Conservation (phyloP, 2,888 invertebrate genomes). For the Lacanobia oleracea region DNA sequence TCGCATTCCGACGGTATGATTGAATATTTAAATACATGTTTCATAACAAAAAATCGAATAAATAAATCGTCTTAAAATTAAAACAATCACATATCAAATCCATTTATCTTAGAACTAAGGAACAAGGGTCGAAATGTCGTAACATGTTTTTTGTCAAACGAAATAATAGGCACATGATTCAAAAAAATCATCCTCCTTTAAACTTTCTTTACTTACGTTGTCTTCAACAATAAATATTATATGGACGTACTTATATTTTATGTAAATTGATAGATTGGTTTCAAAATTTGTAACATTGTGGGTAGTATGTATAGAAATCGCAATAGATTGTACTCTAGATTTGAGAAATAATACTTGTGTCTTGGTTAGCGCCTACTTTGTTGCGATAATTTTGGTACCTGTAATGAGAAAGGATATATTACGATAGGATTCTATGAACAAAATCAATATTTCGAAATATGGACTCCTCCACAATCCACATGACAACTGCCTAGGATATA, state of each 20-base stretch:
- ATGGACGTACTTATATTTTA: conserved; percentile 46
- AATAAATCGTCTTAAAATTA: conserved; percentile 64
- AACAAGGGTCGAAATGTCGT: conserved; percentile 50
- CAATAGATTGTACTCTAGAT: conserved; percentile 57
- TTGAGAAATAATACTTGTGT: conserved; percentile 72
- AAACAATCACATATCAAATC: conserved; percentile 70
- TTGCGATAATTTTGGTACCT: conserved; percentile 64
- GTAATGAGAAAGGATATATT: conserved; percentile 50
- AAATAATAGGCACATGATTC: conserved; percentile 33
- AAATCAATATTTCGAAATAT: background rate
- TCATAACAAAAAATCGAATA: conserved; percentile 61
- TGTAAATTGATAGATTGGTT: conserved; percentile 37
- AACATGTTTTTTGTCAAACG: conserved; percentile 34
- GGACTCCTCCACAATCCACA: no score
- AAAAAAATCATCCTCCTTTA: conserved; percentile 23
- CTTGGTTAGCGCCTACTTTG: conserved; percentile 61
- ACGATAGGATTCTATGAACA: background rate
- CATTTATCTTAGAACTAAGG: conserved; percentile 59
- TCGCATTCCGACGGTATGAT: conserved; percentile 41
- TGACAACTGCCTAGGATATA: no score
- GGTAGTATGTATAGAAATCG: conserved; percentile 37
- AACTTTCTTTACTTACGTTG: conserved; percentile 24
- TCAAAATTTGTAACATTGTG: conserved; percentile 31
- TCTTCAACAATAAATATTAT: conserved; percentile 54
- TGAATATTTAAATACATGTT: conserved; percentile 29